Evolutionary conservation across 2,113 vertebrate species (phyloP).

Genomic region (Clarias batrachus): DNA sequence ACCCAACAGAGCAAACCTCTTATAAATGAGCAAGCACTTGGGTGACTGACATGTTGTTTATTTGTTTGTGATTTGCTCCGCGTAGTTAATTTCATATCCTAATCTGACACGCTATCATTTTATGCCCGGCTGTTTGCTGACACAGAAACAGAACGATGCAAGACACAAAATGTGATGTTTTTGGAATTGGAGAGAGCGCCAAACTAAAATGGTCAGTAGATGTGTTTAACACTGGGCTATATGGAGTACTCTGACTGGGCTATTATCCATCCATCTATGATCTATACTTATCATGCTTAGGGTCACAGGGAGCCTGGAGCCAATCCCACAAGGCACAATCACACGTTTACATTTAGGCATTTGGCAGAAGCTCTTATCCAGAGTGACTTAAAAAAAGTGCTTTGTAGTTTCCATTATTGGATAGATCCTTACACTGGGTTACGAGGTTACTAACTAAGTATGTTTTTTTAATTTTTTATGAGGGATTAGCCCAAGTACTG

Average conservation of each 20-base stretch:
- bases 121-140: not conserved
- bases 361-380: too few species aligned
- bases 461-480: too few species aligned
- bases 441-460: too few species aligned
- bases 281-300: too few species aligned
- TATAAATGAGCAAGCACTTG: slow-evolving; percentile 38
- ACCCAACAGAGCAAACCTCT: not conserved
- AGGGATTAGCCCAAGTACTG: too few species aligned
- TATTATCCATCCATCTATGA: not conserved
- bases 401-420: too few species aligned
- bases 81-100: slow-evolving; percentile 65
- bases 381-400: too few species aligned
- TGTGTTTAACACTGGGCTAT: not conserved
- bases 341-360: too few species aligned
- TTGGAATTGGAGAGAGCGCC: not conserved
- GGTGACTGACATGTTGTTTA: slow-evolving; percentile 68
- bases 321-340: too few species aligned
- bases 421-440: too few species aligned
- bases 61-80: slow-evolving; percentile 69
- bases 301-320: too few species aligned
- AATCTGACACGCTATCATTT: slow-evolving; percentile 2
- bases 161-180: not conserved
- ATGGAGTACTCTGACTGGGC: not conserved
- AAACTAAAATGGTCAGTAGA: not conserved
- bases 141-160: not conserved